Evolutionary conservation across 1,140 invertebrate species (phyloP), one percentile per base, ranked within the genome.

Genomic region (Aradophagus sp.): DNA sequence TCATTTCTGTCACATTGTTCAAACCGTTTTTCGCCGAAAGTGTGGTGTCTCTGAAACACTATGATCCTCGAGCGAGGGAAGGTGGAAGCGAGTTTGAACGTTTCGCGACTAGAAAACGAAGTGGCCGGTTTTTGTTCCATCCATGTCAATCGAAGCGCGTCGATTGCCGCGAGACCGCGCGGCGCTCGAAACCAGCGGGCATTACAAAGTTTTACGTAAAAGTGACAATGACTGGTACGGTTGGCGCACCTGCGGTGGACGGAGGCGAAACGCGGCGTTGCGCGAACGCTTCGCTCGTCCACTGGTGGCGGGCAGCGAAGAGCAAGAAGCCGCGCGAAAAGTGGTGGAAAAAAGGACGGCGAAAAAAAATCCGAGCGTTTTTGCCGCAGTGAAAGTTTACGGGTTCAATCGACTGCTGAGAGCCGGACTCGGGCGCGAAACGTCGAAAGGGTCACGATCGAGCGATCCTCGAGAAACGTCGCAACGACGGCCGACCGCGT

Each of bases 171-270:
- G 10, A 42, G 27, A 41, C 42, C 47, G 11, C 35, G 20, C 16
- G 29, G 5, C 8, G 4, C 4, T 5, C 39, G 45, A 50, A 62
- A 14, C 39, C 47, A 55, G 17, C 55, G 26, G 32, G 61, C 41
- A 15, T 53, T 53, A 38, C 48, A 26, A 44, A 15, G 48, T 27
- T 65, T 66, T 66, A 66, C 62, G 62, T 66, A 66, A 66, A 56
- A 56, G 50, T 66, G 32, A 62, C 55, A 67, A 66, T 73, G 69
- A 73, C 69, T 41, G 20, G 27, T 59, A 58, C 44, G 35, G 27
- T 75, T 67, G 61, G 39, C 53, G 47, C 73, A 75, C 65, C 73
- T 73, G 69, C 65, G 45, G 42, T 48, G 26, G 10, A 38, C 31
- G 13, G 17, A 41, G 29, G 17, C 36, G 29, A 41, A 55, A 47